phyloP scores from a whole-genome alignment of 2,113 vertebrate genomes.

The Sinocyclocheilus rhinocerous region DNA sequence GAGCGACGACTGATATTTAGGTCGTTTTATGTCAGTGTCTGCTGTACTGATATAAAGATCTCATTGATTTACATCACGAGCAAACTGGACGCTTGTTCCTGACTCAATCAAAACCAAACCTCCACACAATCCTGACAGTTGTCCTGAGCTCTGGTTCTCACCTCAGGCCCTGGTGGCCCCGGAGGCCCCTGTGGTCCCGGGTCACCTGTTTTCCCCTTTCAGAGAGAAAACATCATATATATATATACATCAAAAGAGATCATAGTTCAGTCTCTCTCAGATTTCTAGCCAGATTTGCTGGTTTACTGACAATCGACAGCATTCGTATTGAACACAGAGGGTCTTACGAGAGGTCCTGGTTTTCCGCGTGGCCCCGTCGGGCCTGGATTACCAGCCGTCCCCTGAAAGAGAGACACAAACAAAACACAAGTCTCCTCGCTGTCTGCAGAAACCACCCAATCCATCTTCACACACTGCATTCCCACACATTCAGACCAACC shows the following conservation, averaged over 20 bases:
- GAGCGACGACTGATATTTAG: too few species aligned
- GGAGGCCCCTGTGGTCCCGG: constrained; percentile 80
- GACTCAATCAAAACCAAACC: not conserved
- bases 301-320: not conserved
- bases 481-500: not conserved
- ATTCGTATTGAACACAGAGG: not conserved
- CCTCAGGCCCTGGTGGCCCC: constrained; percentile 93
- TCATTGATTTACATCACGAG: too few species aligned
- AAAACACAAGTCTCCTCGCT: not conserved
- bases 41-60: too few species aligned
- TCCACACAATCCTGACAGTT: not conserved
- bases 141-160: constrained; percentile 64
- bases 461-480: not conserved
- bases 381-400: constrained; percentile 83
- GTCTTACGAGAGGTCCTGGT: constrained; percentile 86
- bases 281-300: not conserved
- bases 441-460: not conserved
- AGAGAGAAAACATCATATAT: constrained; percentile 38
- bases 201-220: constrained; percentile 90
- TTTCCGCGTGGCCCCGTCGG: constrained; percentile 87
- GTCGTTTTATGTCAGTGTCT: too few species aligned
- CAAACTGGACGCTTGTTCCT: not conserved
- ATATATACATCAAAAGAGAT: not conserved
- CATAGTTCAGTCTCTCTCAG: not conserved
- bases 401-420: constrained; percentile 75